These are phyloP conservation scores for Colaptes auratus DNA, from an alignment of 2,113 vertebrate species.

Conservation along the genomic window DNA sequence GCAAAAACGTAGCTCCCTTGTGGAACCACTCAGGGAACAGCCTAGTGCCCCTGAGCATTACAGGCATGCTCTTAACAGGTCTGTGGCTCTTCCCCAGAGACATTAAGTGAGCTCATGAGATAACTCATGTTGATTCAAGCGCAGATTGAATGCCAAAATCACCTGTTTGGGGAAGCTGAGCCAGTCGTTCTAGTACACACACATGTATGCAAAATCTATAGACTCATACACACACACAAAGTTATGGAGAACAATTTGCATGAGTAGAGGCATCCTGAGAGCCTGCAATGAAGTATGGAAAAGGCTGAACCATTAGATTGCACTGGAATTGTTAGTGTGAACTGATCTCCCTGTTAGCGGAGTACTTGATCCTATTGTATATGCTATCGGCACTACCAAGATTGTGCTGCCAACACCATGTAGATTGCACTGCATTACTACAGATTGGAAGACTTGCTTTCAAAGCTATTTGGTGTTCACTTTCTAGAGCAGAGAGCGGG, in stretches of 20 bases:
- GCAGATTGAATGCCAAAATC: background rate
- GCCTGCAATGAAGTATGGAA: background rate
- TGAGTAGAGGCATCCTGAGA: background rate
- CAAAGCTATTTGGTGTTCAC: background rate
- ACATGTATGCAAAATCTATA: too few species aligned
- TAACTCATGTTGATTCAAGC: background rate
- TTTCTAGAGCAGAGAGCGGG: background rate
- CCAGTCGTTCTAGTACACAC: background rate
- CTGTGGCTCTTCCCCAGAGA: background rate
- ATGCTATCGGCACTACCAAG: background rate
- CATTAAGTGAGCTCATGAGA: fast-evolving
- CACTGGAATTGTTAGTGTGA: background rate
- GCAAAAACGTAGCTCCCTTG: background rate
- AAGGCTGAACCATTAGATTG: background rate
- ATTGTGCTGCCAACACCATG: too few species aligned
- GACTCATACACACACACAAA: too few species aligned
- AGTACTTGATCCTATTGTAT: background rate
- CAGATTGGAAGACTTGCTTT: background rate
- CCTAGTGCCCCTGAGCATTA: background rate
- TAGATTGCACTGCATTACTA: background rate
- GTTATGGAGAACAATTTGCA: background rate
- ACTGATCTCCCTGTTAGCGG: fast-evolving
- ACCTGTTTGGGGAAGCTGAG: background rate
- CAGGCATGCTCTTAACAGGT: background rate
- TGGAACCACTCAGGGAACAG: background rate